Conservation (phyloP, 2,797 vertebrate species). For the Scolopax rusticola region DNA sequence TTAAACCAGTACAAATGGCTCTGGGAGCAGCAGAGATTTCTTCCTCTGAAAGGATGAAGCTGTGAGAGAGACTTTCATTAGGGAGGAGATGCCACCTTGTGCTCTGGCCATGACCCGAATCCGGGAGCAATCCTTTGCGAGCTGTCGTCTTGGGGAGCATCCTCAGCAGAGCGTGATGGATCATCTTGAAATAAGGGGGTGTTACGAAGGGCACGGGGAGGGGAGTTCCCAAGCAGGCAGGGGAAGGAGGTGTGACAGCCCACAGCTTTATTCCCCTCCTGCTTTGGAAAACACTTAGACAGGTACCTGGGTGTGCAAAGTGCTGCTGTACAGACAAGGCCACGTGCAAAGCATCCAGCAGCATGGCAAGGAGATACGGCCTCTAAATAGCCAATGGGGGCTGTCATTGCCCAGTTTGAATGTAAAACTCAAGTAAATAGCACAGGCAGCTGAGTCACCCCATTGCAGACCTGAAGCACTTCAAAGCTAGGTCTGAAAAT, state of each 20-base stretch:
- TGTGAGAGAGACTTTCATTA: conserved; percentile 25
- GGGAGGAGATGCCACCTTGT: background rate
- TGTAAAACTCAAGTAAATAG: conserved; percentile 26
- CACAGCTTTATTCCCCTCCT: background rate
- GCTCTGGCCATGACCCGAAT: background rate
- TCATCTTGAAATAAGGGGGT: background rate
- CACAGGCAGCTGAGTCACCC: conserved; percentile 31
- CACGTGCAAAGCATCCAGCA: rapidly evolving
- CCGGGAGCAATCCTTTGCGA: background rate
- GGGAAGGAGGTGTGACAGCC: background rate
- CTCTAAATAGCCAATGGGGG: background rate
- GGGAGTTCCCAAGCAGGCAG: background rate
- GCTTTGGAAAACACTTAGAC: background rate
- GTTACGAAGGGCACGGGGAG: background rate
- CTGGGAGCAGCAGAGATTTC: background rate
- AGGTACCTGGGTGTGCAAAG: background rate
- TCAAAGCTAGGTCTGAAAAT: conserved; percentile 11
- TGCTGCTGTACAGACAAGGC: background rate
- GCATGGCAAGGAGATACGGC: background rate
- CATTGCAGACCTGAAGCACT: background rate
- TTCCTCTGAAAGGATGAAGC: conserved; percentile 37
- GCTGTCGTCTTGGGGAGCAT: background rate
- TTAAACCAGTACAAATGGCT: conserved; percentile 46
- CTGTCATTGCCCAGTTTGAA: conserved; percentile 19
- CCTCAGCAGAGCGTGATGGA: background rate